Evolutionary conservation across 2,113 vertebrate species (phyloP).

Genomic region (Meriones unguiculatus): DNA sequence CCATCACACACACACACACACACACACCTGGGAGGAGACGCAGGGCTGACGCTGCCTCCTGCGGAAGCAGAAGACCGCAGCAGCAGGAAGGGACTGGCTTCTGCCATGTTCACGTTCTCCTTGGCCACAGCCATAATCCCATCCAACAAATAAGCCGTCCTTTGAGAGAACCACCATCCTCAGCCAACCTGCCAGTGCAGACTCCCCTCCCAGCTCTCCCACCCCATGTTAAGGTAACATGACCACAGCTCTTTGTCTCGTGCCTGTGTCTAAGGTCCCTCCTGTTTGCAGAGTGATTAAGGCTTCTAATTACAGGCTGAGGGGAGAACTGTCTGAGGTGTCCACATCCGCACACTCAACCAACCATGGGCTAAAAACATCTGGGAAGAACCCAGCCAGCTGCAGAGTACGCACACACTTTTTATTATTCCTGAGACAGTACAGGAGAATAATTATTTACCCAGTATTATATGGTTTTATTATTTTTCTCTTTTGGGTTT

Average conservation of each 20-base stretch:
- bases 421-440: background rate
- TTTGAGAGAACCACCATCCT: background rate
- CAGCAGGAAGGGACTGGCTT: too few species aligned
- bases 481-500: background rate
- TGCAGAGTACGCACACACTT: background rate
- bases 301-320: background rate
- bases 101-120: background rate
- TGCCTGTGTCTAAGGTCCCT: background rate
- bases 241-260: slow-evolving; percentile 8
- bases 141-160: background rate
- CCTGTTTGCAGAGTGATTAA: background rate
- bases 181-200: background rate
- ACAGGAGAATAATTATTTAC: background rate
- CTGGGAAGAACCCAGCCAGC: too few species aligned
- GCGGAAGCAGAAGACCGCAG: background rate
- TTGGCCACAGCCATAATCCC: background rate
- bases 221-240: background rate
- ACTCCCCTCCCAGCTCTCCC: background rate
- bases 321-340: background rate
- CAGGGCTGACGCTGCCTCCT: background rate
- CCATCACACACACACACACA: background rate
- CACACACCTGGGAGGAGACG: background rate
- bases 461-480: background rate
- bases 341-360: background rate
- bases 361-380: background rate